These are phyloP conservation scores for Leptodirus hochenwartii DNA, from an alignment of 2,888 invertebrate species.

Conservation along the genomic window DNA sequence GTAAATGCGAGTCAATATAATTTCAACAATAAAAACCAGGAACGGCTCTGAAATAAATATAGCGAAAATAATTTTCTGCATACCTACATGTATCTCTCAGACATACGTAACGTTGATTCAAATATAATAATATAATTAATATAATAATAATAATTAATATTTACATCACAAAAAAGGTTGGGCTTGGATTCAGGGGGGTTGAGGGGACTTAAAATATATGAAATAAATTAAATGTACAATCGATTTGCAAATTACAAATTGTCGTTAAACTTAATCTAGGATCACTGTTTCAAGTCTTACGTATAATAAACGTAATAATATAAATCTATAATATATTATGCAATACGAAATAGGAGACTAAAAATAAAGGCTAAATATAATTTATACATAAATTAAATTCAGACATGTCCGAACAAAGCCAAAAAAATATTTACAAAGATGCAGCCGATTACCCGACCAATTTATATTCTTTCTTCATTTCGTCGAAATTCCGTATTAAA, in stretches of 20 bases:
- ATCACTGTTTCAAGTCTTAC: conserved; percentile 27
- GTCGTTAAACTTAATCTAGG: conserved; percentile 23
- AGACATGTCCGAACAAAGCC: conserved; percentile 9
- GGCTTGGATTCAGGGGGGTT: conserved; percentile 14
- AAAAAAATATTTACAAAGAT: conserved; percentile 26
- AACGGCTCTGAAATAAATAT: too few species aligned
- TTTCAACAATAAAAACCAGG: too few species aligned
- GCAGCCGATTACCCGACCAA: conserved; percentile 21
- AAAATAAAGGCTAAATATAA: conserved; percentile 8
- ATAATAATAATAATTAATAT: neutral
- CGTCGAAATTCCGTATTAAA: too few species aligned
- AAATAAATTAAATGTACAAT: conserved; percentile 14
- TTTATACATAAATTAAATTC: conserved; percentile 8
- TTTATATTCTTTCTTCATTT: too few species aligned
- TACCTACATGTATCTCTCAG: conserved; percentile 15
- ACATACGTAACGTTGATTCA: neutral
- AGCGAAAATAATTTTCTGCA: too few species aligned
- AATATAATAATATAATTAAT: neutral
- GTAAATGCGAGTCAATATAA: too few species aligned
- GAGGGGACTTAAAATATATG: conserved; percentile 20
- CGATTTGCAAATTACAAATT: conserved; percentile 12
- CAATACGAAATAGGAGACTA: too few species aligned
- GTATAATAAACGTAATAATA: conserved; percentile 16
- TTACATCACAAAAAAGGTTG: conserved; percentile 6
- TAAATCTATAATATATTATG: conserved; percentile 7